Conservation (phyloP, 2,113 vertebrate species). For the Columba livia region DNA sequence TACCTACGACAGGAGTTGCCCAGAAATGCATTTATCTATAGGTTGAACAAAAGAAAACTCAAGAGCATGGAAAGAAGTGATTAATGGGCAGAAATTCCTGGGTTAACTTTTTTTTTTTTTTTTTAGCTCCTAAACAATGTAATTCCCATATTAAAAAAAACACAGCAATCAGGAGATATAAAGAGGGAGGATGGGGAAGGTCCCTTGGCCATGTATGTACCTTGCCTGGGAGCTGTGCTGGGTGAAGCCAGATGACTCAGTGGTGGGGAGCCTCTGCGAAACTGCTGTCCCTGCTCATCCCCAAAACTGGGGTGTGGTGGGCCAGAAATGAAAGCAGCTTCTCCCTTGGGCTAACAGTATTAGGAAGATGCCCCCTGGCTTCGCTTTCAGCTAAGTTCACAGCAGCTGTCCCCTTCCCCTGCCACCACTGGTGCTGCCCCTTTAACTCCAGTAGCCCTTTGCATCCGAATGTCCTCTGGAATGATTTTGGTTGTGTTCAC, state of each 20-base stretch:
- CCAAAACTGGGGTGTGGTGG: not conserved
- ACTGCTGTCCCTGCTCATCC: rapidly evolving
- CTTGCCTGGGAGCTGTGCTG: not conserved
- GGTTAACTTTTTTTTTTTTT: not conserved
- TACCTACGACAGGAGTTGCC: rapidly evolving
- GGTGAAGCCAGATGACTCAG: not conserved
- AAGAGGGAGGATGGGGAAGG: not conserved
- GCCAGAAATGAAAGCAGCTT: not conserved
- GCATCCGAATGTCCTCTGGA: not conserved
- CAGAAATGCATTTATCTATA: rapidly evolving
- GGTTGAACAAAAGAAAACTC: not conserved
- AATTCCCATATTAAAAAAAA: not conserved
- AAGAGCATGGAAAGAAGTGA: not conserved
- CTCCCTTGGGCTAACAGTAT: not conserved
- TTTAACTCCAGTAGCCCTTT: not conserved
- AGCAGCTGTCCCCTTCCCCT: not conserved
- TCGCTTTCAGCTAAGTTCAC: not conserved
- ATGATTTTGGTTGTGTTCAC: not conserved
- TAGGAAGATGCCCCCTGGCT: not conserved
- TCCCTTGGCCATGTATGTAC: not conserved
- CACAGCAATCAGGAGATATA: not conserved
- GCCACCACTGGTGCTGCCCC: not conserved
- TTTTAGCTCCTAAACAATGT: not conserved
- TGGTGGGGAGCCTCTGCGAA: not conserved
- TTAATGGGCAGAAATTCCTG: not conserved